Evolutionary conservation across 2,113 vertebrate species (phyloP).

Genomic region (Ivindomyrus marchei): DNA sequence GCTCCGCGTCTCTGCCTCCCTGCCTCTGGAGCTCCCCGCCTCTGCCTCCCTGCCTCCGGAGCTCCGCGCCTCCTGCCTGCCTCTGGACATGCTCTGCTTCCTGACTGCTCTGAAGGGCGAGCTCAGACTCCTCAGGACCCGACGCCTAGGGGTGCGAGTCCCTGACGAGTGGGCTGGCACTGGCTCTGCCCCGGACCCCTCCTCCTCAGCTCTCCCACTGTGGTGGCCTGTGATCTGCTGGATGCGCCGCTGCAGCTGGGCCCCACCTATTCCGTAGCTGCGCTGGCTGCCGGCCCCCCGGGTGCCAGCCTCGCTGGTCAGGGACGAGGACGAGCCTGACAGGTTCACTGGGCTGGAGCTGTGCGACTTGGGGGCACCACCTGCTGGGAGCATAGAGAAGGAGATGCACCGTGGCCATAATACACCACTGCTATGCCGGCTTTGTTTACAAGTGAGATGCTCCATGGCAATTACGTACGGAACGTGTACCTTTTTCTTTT

Average conservation of each 20-base stretch:
- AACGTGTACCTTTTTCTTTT: background rate
- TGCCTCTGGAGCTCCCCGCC: constrained; percentile 34
- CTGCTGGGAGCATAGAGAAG: constrained; percentile 47
- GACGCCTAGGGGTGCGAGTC: constrained; percentile 45
- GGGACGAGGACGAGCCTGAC: constrained; percentile 76
- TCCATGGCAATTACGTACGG: background rate
- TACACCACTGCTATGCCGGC: background rate
- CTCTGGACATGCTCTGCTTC: constrained; percentile 73
- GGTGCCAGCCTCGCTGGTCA: constrained; percentile 76
- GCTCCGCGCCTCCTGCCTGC: constrained; percentile 46
- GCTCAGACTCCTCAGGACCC: constrained; percentile 53
- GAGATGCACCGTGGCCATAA: background rate
- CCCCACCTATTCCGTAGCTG: constrained; percentile 91
- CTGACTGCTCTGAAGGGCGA: constrained; percentile 67
- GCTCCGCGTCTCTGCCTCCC: background rate
- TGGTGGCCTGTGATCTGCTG: constrained; percentile 57
- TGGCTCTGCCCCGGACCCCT: constrained; percentile 17
- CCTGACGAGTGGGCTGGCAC: constrained; percentile 7
- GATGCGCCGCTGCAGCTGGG: constrained; percentile 78
- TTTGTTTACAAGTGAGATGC: background rate
- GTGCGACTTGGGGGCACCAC: constrained; percentile 63
- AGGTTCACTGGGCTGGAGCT: constrained; percentile 72
- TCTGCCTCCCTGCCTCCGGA: constrained; percentile 31
- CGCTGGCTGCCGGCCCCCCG: constrained; percentile 73
- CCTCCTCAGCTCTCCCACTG: constrained; percentile 32